Evolutionary conservation across 2,113 vertebrate species (phyloP).

Genomic region (Lepisosteus osseus): DNA sequence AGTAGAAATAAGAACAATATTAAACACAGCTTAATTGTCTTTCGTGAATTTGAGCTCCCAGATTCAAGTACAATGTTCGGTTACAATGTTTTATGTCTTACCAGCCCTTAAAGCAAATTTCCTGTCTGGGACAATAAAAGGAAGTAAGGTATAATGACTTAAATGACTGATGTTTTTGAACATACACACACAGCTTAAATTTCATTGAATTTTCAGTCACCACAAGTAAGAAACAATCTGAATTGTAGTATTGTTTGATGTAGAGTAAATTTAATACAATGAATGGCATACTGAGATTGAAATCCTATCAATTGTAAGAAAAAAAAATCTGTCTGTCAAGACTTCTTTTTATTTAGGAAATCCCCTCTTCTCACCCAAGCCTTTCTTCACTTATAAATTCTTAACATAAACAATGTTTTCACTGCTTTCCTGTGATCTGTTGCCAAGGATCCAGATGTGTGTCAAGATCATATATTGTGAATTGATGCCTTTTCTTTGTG

Average conservation of each 20-base stretch:
- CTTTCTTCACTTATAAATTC: constrained; percentile 16
- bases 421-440: background rate
- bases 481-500: background rate
- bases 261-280: constrained; percentile 5
- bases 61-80: no score
- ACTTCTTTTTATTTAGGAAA: constrained; percentile 33
- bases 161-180: no score
- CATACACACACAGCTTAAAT: constrained; percentile 12
- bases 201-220: background rate
- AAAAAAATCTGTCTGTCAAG: constrained; percentile 6
- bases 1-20: no score
- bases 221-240: background rate
- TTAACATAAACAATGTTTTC: constrained; percentile 22
- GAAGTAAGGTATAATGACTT: no score
- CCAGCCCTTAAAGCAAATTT: no score
- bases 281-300: constrained; percentile 6
- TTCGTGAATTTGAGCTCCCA: no score
- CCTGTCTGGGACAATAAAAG: no score
- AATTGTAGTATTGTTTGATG: background rate
- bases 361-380: constrained; percentile 25
- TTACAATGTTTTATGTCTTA: no score
- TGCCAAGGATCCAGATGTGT: constrained; percentile 12
- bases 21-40: no score
- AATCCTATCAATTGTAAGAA: constrained; percentile 21
- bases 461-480: constrained; percentile 12